Percentiles rank a stretch among this genome's conserved stretches.
phyloP scores from a whole-genome alignment of 1,140 invertebrate genomes.

The Chironomus tepperi region DNA sequence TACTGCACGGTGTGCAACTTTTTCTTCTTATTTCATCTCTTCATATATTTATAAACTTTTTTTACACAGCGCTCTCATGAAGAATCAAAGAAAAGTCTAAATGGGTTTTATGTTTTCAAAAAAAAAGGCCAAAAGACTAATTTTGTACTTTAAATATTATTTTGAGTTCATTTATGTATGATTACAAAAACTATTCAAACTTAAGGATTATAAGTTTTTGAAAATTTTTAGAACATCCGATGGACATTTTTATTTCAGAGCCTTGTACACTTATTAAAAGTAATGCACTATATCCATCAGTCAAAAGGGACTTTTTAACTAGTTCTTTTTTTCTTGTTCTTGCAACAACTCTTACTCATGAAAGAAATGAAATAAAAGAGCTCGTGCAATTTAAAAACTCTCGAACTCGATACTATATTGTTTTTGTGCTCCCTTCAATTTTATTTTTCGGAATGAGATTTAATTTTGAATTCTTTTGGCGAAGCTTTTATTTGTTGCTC shows the following conservation, averaged over 20 bases:
- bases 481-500: not conserved
- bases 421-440: not conserved
- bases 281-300: not conserved
- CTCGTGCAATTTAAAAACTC: conserved; percentile 12
- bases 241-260: too few relatives aligned
- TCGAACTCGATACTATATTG: not conserved
- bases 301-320: too few relatives aligned
- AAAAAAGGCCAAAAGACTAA: not conserved
- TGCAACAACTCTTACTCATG: too few relatives aligned
- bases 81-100: conserved; percentile 13
- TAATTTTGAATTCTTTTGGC: not conserved
- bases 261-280: not conserved
- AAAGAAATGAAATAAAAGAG: not conserved
- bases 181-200: not conserved
- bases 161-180: not conserved
- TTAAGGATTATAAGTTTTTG: too few relatives aligned
- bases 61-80: not conserved
- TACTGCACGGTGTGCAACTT: conserved; percentile 11
- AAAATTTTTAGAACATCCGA: too few relatives aligned
- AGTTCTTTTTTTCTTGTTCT: too few relatives aligned
- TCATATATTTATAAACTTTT: not conserved
- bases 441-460: not conserved
- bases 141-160: not conserved
- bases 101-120: not conserved
- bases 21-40: not conserved